Percentiles rank a stretch among this genome's conserved stretches.
Conservation (phyloP, 1,140 invertebrate genomes). For the Caenorhabditis inopinata region DNA sequence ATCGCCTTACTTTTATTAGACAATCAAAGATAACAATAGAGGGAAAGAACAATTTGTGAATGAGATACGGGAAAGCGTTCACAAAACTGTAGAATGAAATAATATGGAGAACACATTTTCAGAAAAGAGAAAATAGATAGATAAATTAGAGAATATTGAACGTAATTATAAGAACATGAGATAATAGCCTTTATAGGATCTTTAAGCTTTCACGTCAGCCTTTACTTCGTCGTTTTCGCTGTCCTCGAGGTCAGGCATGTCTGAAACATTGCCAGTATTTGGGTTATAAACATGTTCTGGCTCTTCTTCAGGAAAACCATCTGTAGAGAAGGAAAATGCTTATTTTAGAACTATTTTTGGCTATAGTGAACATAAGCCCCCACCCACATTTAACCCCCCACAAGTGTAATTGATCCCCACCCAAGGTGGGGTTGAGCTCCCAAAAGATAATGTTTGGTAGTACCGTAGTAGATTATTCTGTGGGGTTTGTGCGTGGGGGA, state of each 20-base stretch:
- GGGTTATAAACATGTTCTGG: neutral
- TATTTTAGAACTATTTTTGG: too few species aligned
- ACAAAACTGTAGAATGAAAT: neutral
- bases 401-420: too few species aligned
- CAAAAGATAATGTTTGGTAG: too few species aligned
- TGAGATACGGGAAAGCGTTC: conserved; percentile 18
- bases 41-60: neutral
- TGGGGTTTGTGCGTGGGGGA: too few species aligned
- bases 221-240: conserved; percentile 24
- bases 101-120: too few species aligned
- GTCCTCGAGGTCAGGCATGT: conserved; percentile 40
- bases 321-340: too few species aligned
- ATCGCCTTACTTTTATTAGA: neutral
- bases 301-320: neutral
- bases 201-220: neutral
- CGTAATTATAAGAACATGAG: neutral
- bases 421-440: too few species aligned
- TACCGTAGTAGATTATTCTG: too few species aligned
- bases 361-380: too few species aligned
- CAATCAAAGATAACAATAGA: neutral
- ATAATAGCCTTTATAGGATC: neutral
- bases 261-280: neutral
- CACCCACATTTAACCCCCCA: too few species aligned
- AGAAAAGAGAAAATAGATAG: neutral
- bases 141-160: conserved; percentile 9